phyloP scores from a whole-genome alignment of 30 jellyfish, hydroid and myxozoan genomes.

The Aurelia coerulea region DNA sequence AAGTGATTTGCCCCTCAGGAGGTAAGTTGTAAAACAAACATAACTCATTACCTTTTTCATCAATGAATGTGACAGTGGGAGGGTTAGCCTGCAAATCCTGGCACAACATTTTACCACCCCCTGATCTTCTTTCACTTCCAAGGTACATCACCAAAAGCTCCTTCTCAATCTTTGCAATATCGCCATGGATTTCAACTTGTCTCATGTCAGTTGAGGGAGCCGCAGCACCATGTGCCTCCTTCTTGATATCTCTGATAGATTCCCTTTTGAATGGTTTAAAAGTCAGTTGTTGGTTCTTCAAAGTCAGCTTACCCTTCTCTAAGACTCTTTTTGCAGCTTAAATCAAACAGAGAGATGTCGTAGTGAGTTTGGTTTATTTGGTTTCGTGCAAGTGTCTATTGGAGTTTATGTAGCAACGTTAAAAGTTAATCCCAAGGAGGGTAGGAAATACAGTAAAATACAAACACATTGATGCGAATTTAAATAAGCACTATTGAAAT shows the following conservation, averaged over 20 bases:
- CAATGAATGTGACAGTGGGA: slow-evolving; percentile 6
- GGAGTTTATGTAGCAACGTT: no score
- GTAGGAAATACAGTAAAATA: no score
- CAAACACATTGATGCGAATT: no score
- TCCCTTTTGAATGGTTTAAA: neutral
- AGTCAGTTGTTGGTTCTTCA: neutral
- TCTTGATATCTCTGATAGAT: neutral
- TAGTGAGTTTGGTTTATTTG: neutral
- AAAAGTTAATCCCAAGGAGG: no score
- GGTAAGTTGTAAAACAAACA: no score
- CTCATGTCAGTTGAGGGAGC: neutral
- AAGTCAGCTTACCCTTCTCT: neutral
- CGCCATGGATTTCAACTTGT: slow-evolving; percentile 25
- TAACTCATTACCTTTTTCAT: slow-evolving; percentile 9
- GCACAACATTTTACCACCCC: slow-evolving; percentile 21
- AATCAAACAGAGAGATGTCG: neutral
- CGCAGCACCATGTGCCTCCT: neutral
- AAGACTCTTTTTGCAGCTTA: slow-evolving; percentile 6
- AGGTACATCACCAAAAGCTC: neutral
- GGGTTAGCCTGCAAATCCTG: slow-evolving; percentile 23
- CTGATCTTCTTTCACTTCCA: slow-evolving; percentile 17
- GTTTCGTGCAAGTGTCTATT: no score
- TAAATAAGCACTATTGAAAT: no score
- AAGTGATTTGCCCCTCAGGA: no score
- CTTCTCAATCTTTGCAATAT: slow-evolving; percentile 1